Base-by-base conservation (phyloP, 2,113 vertebrate species). In the Lophochroa leadbeateri region DNA sequence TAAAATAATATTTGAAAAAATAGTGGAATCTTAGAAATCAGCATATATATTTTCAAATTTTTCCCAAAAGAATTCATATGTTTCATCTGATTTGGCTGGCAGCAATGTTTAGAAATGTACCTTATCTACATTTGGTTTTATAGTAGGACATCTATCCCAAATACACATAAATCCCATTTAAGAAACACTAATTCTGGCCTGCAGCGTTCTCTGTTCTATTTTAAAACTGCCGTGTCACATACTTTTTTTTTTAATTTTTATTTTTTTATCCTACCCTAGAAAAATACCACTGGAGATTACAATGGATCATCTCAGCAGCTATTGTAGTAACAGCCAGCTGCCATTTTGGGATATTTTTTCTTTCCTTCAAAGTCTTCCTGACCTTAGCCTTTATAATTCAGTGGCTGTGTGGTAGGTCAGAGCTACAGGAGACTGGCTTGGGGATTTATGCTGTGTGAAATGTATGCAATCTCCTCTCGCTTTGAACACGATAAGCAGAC, bases 401-500 rank as follows among this genome's bases (percentile, higher is more conserved):
- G 29, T 68, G 47, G 35, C 46, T 64, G 60, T 68, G 52, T 67
- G 43, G 69, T 15, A 58, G 83, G 83, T 85, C 83, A 80, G 83
- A 91, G 86, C 69, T 91, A 80, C 21, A 86, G 69, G 72, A 81
- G 61, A 69, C 13, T 75, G 55, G 65, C 77, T 84, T 82, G 69
- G 83, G 63, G 65, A 55, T 93, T 96, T 92, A 49, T 82, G 44
- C 88, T 69, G 28, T 72, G 78, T 95, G 77, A 85, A 94, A 76
- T 89, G 18, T 9, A 23, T 57, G 77, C 86, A 91, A 68, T 94
- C 70, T 82, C 25, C n/a, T 86, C 82, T 87, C 65, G 61, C 82
- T 94, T 21, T 86, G 69, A 91, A 71, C 9, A 1, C 89, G 92
- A 28, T 61, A 95, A 96, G 74, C 92, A 93, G 96, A 94, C 86